Evolutionary conservation across 2,113 vertebrate genomes (phyloP).

Genomic region (Oostethus manadensis): DNA sequence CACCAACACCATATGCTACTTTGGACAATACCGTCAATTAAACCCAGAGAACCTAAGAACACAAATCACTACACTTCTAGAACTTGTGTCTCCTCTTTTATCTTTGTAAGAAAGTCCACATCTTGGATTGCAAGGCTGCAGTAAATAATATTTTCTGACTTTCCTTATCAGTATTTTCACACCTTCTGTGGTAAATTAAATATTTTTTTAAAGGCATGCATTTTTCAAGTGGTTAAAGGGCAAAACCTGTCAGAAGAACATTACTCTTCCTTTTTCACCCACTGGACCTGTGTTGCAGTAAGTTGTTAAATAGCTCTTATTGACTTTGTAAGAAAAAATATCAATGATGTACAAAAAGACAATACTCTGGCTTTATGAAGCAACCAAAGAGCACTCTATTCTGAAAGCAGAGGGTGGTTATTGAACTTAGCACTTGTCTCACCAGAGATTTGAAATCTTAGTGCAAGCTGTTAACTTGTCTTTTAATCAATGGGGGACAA

Average conservation of each 20-base stretch:
- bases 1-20: too few relatives aligned
- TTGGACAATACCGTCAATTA: too few relatives aligned
- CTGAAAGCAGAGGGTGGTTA: conserved; percentile 38
- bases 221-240: conserved; percentile 11
- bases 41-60: too few relatives aligned
- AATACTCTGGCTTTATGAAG: conserved; percentile 43
- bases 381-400: conserved; percentile 23
- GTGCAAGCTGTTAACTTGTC: conserved; percentile 43
- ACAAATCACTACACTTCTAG: too few relatives aligned
- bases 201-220: conserved; percentile 5
- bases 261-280: conserved; percentile 16
- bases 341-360: conserved; percentile 50
- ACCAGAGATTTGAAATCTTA: conserved; percentile 40
- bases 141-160: conserved; percentile 5
- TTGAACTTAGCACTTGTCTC: conserved; percentile 46
- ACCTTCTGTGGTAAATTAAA: neutral
- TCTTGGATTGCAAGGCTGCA: neutral
- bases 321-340: conserved; percentile 53
- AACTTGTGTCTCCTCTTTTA: conserved; percentile 11
- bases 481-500: conserved; percentile 57
- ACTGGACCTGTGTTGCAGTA: conserved; percentile 21
- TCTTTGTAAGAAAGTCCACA: neutral
- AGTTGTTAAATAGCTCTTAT: conserved; percentile 60
- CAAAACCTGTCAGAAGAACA: conserved; percentile 31
- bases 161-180: too few relatives aligned